Percentiles rank a stretch among this genome's conserved stretches.
Evolutionary conservation across 2,113 vertebrate genomes (phyloP).

Genomic region (Ctenodactylus gundi): DNA sequence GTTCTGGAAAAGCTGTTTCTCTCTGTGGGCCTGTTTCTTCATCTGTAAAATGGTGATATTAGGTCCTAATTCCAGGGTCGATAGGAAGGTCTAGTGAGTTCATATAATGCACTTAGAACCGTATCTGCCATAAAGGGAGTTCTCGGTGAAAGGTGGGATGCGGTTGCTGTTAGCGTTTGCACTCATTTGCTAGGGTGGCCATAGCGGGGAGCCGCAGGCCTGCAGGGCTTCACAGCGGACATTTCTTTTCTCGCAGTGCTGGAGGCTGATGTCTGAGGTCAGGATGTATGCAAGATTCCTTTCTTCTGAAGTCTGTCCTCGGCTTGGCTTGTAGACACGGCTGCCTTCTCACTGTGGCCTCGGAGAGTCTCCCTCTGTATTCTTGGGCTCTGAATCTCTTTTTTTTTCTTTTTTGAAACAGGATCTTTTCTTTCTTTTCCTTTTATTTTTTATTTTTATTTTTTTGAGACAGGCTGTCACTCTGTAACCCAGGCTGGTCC

Average conservation of each 20-base stretch:
- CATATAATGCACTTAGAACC: background rate
- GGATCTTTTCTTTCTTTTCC: too few relatives aligned
- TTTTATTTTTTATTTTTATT: too few relatives aligned
- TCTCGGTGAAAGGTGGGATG: background rate
- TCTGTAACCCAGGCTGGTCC: too few relatives aligned
- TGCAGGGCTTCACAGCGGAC: background rate
- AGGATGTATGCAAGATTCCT: accelerated
- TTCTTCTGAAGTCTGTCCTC: background rate
- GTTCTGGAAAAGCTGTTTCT: background rate
- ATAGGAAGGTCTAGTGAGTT: background rate
- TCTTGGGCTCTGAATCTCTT: too few relatives aligned
- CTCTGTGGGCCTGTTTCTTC: background rate
- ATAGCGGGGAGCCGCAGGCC: accelerated
- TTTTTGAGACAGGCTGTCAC: too few relatives aligned
- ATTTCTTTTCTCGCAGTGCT: background rate
- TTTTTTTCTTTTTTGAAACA: too few relatives aligned
- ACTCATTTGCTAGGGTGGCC: background rate
- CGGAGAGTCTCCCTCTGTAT: background rate
- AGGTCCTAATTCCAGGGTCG: background rate
- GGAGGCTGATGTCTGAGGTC: background rate
- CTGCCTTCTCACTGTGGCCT: background rate
- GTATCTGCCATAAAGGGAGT: background rate
- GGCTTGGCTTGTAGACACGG: background rate
- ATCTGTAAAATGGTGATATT: background rate
- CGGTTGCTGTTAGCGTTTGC: background rate